Percentiles rank a stretch among this genome's conserved stretches.
phyloP scores from a whole-genome alignment of 2,797 vertebrate species.

The Siniperca obscura region DNA sequence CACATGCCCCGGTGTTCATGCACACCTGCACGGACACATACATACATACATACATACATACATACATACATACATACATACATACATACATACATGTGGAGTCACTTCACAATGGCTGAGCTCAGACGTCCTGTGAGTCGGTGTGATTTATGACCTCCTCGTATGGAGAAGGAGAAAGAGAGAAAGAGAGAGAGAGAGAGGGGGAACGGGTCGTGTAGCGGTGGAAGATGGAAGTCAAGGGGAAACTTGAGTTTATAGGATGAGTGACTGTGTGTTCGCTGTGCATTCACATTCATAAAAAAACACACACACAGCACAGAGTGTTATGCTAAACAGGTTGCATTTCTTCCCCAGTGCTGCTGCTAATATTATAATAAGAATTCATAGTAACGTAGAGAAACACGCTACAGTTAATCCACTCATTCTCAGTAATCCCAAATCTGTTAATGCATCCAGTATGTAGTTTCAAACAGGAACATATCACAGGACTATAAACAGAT shows the following conservation, averaged over 20 bases:
- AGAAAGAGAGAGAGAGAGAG: not conserved
- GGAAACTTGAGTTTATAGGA: conserved; percentile 26
- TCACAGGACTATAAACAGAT: conserved; percentile 24
- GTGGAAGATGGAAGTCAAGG: conserved; percentile 33
- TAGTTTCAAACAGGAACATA: conserved; percentile 3
- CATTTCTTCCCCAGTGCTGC: not conserved
- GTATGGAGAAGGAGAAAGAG: conserved; percentile 5
- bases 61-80: not conserved
- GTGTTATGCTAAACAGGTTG: conserved; percentile 10
- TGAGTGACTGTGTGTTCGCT: conserved; percentile 3
- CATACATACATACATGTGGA: not conserved
- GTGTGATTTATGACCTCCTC: conserved; percentile 65
- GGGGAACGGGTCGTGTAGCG: not conserved
- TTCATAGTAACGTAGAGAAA: conserved; percentile 21
- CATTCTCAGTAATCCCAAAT: conserved; percentile 29
- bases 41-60: not conserved
- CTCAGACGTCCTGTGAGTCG: conserved; percentile 42
- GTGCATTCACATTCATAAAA: not conserved
- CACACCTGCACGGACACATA: not conserved
- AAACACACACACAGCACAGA: not conserved
- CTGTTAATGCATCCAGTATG: conserved; percentile 1
- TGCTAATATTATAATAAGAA: not conserved
- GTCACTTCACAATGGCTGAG: conserved; percentile 30
- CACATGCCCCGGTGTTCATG: conserved; percentile 16
- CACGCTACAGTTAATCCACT: conserved; percentile 26